phyloP scores from a whole-genome alignment of 37 sponge, comb jelly and placozoan genomes.

The Halisarca cf. caerulea region DNA sequence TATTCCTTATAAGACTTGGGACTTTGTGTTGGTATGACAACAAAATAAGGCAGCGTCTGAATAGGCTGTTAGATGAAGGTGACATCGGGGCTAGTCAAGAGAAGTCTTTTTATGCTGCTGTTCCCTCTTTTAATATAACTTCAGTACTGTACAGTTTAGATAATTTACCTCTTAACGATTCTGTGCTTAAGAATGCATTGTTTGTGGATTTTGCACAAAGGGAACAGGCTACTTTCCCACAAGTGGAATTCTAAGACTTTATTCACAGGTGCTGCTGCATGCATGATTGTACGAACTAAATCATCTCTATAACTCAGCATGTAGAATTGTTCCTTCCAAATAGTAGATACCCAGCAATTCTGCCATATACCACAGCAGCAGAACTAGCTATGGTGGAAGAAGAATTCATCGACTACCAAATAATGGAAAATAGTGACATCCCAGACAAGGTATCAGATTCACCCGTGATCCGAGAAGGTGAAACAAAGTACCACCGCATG shows the following conservation, averaged over 20 bases:
- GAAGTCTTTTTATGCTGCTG: constrained; percentile 46
- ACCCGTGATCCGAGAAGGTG: constrained; percentile 7
- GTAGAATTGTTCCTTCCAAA: too few species aligned
- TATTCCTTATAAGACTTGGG: too few species aligned
- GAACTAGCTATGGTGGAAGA: constrained; percentile 18
- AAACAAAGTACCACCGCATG: constrained; percentile 23
- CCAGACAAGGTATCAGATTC: constrained; percentile 19
- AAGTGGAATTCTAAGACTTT: constrained; percentile 41
- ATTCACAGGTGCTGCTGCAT: too few species aligned
- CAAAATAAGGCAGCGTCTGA: constrained; percentile 16
- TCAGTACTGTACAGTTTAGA: constrained; percentile 23
- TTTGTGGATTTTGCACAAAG: constrained; percentile 31
- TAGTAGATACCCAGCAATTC: too few species aligned
- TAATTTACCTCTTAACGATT: constrained; percentile 30
- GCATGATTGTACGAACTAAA: too few species aligned
- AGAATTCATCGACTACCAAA: constrained; percentile 32
- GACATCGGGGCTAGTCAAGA: constrained; percentile 8
- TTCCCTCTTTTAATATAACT: constrained; percentile 23
- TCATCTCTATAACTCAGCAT: too few species aligned
- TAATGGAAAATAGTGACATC: constrained; percentile 13
- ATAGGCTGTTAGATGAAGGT: constrained; percentile 22
- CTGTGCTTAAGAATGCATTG: neutral
- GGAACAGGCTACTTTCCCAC: neutral
- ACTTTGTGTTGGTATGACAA: too few species aligned
- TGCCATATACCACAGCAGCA: neutral